A percentile compares a stretch with the other conserved stretches of the same genome.
Evolutionary conservation across 30 jellyfish, hydroid and myxozoan genomes (phyloP).

Genomic region (Turritopsis dohrnii): DNA sequence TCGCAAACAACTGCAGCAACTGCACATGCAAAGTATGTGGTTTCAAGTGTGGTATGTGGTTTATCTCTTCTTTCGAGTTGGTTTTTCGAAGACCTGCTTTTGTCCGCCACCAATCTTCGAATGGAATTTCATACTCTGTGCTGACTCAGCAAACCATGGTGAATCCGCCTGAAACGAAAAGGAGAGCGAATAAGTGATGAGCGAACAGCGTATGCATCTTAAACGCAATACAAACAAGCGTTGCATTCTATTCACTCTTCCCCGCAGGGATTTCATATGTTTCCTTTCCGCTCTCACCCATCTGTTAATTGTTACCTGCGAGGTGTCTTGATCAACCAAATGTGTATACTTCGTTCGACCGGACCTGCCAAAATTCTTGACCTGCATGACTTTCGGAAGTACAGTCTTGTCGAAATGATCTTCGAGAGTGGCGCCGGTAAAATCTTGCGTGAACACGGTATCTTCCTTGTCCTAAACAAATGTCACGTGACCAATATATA

Average conservation of each 20-base stretch:
- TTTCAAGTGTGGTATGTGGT: background rate
- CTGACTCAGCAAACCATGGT: slow-evolving; percentile 84
- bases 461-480: slow-evolving; percentile 73
- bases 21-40: background rate
- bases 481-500: background rate
- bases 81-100: slow-evolving; percentile 75
- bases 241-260: background rate
- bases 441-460: slow-evolving; percentile 52
- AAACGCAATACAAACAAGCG: background rate
- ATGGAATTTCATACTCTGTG: slow-evolving; percentile 86
- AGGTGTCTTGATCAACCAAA: slow-evolving; percentile 94
- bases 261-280: background rate
- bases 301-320: slow-evolving; percentile 46
- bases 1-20: background rate
- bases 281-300: background rate
- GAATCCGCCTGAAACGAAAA: slow-evolving; percentile 51
- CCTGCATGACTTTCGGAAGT: slow-evolving; percentile 99
- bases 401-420: slow-evolving; percentile 97
- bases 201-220: too few species aligned
- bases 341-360: slow-evolving; percentile 99
- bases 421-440: slow-evolving; percentile 90
- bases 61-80: slow-evolving; percentile 72
- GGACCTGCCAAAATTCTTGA: slow-evolving; percentile 96
- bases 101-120: slow-evolving; percentile 93
- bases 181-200: background rate